Conservation (phyloP, 2,113 vertebrate genomes). For the Vimba vimba region DNA sequence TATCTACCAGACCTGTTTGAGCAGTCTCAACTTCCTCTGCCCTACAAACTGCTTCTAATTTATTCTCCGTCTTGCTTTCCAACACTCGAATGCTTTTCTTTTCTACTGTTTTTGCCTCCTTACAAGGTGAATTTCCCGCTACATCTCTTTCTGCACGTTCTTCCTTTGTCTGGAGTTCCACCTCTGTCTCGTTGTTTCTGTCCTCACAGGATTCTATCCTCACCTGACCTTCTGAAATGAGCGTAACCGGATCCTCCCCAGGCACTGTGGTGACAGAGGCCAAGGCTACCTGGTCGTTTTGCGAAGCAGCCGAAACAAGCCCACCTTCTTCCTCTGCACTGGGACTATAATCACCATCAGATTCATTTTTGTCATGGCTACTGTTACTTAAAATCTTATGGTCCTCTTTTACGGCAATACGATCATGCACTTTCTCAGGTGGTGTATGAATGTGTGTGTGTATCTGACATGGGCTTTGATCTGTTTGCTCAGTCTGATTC, state of each 20-base stretch:
- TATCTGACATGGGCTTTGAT: constrained; percentile 15
- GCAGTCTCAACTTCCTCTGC: constrained; percentile 25
- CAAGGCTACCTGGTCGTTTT: constrained; percentile 35
- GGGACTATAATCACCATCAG: neutral
- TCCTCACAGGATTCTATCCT: constrained; percentile 42
- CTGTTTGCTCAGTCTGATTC: constrained; percentile 14
- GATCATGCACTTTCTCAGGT: constrained; percentile 16
- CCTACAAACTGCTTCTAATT: constrained; percentile 22
- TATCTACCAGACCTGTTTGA: constrained; percentile 46
- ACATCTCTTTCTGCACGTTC: neutral
- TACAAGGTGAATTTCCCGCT: neutral
- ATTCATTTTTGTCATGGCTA: neutral
- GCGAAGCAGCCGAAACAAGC: constrained; percentile 16
- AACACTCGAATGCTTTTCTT: neutral
- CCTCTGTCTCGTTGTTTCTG: constrained; percentile 14
- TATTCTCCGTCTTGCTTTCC: neutral
- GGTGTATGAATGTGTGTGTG: constrained; percentile 4
- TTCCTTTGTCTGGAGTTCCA: neutral
- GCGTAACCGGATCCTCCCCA: constrained; percentile 44
- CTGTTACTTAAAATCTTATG: constrained; percentile 10
- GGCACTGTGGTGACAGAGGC: constrained; percentile 23
- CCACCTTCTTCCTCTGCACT: constrained; percentile 14
- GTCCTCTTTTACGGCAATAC: neutral
- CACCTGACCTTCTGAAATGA: constrained; percentile 37
- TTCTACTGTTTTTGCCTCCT: neutral